phyloP scores from a whole-genome alignment of 2,888 invertebrate genomes.

The Lumbricus terrestris region DNA sequence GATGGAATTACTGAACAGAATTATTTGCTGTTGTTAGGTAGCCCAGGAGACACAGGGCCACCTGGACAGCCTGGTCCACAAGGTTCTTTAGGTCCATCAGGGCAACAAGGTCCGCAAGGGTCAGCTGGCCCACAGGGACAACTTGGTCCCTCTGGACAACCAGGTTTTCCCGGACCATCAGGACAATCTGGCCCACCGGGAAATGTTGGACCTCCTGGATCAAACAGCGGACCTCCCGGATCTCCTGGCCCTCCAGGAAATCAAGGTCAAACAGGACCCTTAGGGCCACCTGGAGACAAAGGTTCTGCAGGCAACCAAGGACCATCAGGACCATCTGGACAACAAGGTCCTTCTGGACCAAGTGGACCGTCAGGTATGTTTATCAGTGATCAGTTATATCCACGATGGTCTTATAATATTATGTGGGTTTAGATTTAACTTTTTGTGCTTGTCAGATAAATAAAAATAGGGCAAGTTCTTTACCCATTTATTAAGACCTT shows the following conservation, averaged over 20 bases:
- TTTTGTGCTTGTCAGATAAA: neutral
- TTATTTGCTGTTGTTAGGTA: conserved; percentile 13
- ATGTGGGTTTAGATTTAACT: neutral
- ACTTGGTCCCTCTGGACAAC: conserved; percentile 17
- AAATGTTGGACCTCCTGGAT: conserved; percentile 22
- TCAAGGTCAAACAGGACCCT: conserved; percentile 48
- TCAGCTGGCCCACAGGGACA: conserved; percentile 23
- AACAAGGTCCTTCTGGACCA: conserved; percentile 23
- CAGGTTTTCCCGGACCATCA: conserved; percentile 25
- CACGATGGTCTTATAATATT: neutral
- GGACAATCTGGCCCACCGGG: conserved; percentile 31
- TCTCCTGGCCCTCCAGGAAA: conserved; percentile 22
- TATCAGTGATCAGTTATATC: neutral
- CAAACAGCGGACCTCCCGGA: conserved; percentile 35
- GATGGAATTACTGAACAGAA: neutral
- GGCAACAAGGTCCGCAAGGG: conserved; percentile 22
- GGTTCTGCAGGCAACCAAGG: conserved; percentile 28
- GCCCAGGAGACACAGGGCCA: conserved; percentile 24
- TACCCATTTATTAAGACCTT: neutral
- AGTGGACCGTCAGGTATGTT: conserved; percentile 25
- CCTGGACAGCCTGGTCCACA: neutral
- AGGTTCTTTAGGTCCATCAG: conserved; percentile 17
- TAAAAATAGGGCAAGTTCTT: neutral
- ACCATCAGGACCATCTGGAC: conserved; percentile 22
- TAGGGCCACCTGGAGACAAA: conserved; percentile 28